Conservation (phyloP, 1,140 invertebrate species). For the Monomorium pharaonis region DNA sequence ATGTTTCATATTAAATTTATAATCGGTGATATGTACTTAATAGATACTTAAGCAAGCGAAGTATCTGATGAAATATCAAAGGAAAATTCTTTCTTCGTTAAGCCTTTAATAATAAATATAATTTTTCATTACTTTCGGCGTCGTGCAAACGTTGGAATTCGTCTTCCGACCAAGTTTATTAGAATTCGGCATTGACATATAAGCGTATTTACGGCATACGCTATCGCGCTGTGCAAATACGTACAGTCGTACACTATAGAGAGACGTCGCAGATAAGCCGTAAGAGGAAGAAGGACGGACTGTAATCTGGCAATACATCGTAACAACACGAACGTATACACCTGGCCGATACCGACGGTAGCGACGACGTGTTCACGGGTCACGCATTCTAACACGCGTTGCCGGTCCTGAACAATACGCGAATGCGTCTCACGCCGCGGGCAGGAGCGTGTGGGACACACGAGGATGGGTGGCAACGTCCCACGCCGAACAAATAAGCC, state of each 20-base stretch:
- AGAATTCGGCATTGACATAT: constrained; percentile 27
- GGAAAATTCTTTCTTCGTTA: not conserved
- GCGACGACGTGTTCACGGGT: not conserved
- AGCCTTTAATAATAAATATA: not conserved
- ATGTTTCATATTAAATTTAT: not conserved
- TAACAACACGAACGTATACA: not conserved
- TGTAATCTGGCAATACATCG: not conserved
- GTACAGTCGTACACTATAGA: not conserved
- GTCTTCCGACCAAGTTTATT: not conserved
- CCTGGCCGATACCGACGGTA: not conserved
- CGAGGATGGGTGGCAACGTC: constrained; percentile 64
- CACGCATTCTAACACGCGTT: not conserved
- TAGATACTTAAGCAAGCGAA: not conserved
- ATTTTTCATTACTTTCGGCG: not conserved
- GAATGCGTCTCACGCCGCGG: constrained; percentile 14
- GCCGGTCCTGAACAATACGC: constrained; percentile 11
- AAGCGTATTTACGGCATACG: not conserved
- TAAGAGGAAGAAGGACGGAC: not conserved
- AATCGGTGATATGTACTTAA: not conserved
- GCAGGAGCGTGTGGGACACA: constrained; percentile 15
- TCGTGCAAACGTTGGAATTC: not conserved
- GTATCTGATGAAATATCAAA: not conserved
- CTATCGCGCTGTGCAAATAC: constrained; percentile 32
- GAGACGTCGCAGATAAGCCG: not conserved
- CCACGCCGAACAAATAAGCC: constrained; percentile 60